Conservation (phyloP, 2,797 vertebrate species). For the Halcyon badia region DNA sequence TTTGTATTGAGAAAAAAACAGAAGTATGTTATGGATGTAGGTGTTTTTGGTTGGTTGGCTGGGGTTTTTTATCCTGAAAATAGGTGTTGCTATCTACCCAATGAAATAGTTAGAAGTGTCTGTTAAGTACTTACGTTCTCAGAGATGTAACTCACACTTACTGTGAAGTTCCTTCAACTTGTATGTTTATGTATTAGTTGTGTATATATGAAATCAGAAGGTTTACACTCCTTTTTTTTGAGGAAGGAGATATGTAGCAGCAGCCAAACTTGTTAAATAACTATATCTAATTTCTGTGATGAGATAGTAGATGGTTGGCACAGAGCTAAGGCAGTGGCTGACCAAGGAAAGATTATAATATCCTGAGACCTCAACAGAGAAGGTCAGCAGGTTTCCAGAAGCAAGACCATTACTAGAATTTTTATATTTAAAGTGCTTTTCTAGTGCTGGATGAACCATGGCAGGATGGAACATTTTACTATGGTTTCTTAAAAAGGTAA, state of each 20-base stretch:
- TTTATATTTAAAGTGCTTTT: not conserved
- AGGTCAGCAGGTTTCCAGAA: not conserved
- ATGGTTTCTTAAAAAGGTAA: not conserved
- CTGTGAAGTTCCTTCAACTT: not conserved
- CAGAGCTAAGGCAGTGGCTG: not conserved
- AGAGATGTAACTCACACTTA: not conserved
- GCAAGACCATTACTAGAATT: not conserved
- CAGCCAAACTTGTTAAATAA: not conserved
- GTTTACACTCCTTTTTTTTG: not conserved
- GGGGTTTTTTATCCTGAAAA: not conserved
- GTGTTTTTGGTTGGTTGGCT: fast-evolving
- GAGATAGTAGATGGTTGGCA: not conserved
- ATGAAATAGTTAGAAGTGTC: not conserved
- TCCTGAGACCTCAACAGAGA: not conserved
- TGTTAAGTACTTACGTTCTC: not conserved
- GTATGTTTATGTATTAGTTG: not conserved
- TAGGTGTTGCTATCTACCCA: not conserved
- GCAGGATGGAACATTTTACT: not conserved
- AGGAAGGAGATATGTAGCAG: not conserved
- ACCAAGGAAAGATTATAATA: not conserved
- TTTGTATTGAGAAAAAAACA: not conserved
- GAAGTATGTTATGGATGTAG: not conserved
- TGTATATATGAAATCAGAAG: not conserved
- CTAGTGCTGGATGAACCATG: not conserved
- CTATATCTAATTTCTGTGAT: not conserved